Evolutionary conservation across 2,113 vertebrate genomes (phyloP).

Genomic region (Lamprotornis superbus): DNA sequence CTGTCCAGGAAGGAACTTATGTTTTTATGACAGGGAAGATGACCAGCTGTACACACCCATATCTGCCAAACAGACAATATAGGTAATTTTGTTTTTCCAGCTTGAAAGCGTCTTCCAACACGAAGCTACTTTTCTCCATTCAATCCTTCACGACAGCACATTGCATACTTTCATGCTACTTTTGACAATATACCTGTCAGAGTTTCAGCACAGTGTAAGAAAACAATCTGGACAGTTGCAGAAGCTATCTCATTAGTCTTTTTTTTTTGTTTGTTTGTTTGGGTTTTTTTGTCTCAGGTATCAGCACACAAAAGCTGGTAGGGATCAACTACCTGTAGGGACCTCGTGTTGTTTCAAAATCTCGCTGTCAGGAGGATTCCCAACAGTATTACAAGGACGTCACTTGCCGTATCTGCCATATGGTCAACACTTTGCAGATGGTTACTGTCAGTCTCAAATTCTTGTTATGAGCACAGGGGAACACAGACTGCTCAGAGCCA

Average conservation of each 20-base stretch:
- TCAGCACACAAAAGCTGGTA: background rate
- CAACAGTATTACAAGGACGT: slow-evolving; percentile 19
- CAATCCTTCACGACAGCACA: background rate
- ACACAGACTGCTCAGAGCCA: background rate
- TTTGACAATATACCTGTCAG: background rate
- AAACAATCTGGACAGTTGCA: background rate
- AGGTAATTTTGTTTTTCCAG: background rate
- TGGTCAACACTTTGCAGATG: background rate
- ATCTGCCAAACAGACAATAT: background rate
- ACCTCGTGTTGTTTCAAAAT: background rate
- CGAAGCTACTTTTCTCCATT: background rate
- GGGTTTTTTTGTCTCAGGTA: background rate
- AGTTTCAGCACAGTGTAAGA: background rate
- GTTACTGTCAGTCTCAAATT: background rate
- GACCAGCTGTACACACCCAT: background rate
- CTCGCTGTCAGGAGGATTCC: background rate
- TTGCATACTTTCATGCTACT: background rate
- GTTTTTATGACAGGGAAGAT: background rate
- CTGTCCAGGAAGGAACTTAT: background rate
- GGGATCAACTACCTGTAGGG: background rate
- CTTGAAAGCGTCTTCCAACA: background rate
- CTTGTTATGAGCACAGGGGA: background rate
- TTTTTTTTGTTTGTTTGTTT: background rate
- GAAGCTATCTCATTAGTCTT: background rate
- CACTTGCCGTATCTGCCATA: slow-evolving; percentile 27